These are phyloP conservation scores for Pherbina coryleti DNA, from an alignment of 2,888 invertebrate species.

Conservation along the genomic window DNA sequence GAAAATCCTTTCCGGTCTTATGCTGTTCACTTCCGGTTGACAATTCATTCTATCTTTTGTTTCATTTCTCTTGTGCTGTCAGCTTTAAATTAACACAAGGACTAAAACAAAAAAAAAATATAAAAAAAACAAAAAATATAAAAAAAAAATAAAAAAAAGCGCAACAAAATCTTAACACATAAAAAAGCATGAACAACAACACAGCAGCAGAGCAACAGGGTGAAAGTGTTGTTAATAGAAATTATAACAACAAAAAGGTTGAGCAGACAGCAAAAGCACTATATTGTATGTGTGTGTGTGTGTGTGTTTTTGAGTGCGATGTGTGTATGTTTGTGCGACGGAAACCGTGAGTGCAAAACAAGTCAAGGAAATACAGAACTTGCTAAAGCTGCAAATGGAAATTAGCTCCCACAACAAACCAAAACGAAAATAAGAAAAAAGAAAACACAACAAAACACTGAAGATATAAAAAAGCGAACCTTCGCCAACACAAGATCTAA, in stretches of 20 bases:
- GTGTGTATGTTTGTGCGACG: too few species aligned
- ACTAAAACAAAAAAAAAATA: slow-evolving; percentile 19
- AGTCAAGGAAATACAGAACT: not conserved
- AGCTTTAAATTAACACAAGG: slow-evolving; percentile 53
- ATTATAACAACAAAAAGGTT: not conserved
- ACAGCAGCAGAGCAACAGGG: not conserved
- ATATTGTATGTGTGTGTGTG: not conserved
- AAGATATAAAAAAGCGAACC: not conserved
- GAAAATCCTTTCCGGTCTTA: slow-evolving; percentile 5
- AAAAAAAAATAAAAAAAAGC: not conserved
- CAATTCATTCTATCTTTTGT: not conserved
- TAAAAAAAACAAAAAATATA: not conserved
- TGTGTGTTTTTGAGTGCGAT: too few species aligned
- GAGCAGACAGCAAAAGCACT: not conserved
- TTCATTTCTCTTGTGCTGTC: not conserved
- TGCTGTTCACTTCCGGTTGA: slow-evolving; percentile 12
- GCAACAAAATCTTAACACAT: not conserved
- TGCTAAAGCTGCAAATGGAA: too few species aligned
- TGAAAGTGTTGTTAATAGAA: not conserved
- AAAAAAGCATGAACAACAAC: not conserved
- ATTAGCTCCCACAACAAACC: slow-evolving; percentile 34
- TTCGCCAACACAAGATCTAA: too few species aligned
- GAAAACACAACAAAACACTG: slow-evolving; percentile 34
- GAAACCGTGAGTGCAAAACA: too few species aligned
- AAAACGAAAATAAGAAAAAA: slow-evolving; percentile 53